A percentile compares a stretch with the other conserved stretches of the same genome.
Conservation (phyloP, 1,140 invertebrate genomes). For the Lanistes nyassanus region DNA sequence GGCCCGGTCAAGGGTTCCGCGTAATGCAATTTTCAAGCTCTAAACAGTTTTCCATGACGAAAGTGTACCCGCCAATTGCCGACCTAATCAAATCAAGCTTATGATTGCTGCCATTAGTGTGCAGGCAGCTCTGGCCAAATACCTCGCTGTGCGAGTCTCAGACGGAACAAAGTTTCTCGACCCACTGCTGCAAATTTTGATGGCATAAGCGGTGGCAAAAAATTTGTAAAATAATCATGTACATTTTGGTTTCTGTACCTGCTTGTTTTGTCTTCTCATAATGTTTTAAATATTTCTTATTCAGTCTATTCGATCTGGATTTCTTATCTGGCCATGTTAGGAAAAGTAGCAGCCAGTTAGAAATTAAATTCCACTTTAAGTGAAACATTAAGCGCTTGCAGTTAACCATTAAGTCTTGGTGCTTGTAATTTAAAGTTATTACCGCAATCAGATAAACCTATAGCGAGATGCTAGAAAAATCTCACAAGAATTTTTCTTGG, state of each 20-base stretch:
- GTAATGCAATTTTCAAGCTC: constrained; percentile 21
- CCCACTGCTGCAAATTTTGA: background rate
- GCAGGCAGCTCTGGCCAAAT: background rate
- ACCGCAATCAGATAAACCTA: too few species aligned
- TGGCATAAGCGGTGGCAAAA: background rate
- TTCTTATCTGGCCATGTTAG: too few species aligned
- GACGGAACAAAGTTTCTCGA: background rate
- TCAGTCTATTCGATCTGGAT: too few species aligned
- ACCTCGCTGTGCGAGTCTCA: background rate
- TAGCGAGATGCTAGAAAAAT: too few species aligned
- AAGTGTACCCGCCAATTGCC: constrained; percentile 18
- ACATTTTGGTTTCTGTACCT: background rate
- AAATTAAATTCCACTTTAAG: too few species aligned
- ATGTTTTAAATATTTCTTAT: constrained; percentile 13
- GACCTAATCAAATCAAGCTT: constrained; percentile 13
- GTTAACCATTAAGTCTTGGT: too few species aligned
- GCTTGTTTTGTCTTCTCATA: background rate
- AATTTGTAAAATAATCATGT: background rate
- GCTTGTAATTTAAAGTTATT: too few species aligned
- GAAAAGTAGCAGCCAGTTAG: too few species aligned
- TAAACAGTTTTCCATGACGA: constrained; percentile 18
- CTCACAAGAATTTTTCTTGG: too few species aligned
- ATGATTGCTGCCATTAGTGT: background rate
- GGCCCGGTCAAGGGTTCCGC: constrained; percentile 15
- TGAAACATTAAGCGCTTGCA: too few species aligned